Conservation (phyloP, 2,113 vertebrate genomes). For the Coracopsis vasa region DNA sequence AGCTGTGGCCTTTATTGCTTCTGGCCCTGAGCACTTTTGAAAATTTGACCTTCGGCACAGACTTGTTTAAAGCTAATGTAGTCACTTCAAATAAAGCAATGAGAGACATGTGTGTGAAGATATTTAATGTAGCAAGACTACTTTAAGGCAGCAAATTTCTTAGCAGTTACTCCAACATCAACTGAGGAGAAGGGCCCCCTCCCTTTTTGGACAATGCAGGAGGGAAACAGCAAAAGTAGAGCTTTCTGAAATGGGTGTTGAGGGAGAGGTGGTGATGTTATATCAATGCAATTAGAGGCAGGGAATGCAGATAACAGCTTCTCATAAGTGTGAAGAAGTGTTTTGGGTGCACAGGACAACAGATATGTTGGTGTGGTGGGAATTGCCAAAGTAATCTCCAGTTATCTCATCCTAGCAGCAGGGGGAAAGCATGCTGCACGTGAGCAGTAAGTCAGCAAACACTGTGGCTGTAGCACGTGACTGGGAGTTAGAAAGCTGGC, state of each 20-base stretch:
- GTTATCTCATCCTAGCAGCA: not conserved
- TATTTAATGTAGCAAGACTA: not conserved
- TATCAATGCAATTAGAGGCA: not conserved
- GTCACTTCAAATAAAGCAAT: not conserved
- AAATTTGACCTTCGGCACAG: not conserved
- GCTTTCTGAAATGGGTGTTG: not conserved
- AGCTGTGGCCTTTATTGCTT: not conserved
- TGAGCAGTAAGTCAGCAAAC: not conserved
- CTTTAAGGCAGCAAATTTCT: not conserved
- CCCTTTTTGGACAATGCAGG: not conserved
- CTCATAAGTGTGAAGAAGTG: not conserved
- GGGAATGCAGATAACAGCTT: not conserved
- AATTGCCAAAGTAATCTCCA: not conserved
- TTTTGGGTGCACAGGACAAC: not conserved
- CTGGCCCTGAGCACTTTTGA: not conserved
- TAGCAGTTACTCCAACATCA: not conserved
- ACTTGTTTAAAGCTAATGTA: not conserved
- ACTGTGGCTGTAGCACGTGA: not conserved
- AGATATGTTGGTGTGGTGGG: not conserved
- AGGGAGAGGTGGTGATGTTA: not conserved
- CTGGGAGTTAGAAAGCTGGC: not conserved
- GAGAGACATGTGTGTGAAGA: fast-evolving
- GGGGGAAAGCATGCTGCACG: not conserved
- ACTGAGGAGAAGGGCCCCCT: not conserved
- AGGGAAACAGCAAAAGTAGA: not conserved